Conservation (phyloP, 2,113 vertebrate genomes). For the Ciconia stormi region DNA sequence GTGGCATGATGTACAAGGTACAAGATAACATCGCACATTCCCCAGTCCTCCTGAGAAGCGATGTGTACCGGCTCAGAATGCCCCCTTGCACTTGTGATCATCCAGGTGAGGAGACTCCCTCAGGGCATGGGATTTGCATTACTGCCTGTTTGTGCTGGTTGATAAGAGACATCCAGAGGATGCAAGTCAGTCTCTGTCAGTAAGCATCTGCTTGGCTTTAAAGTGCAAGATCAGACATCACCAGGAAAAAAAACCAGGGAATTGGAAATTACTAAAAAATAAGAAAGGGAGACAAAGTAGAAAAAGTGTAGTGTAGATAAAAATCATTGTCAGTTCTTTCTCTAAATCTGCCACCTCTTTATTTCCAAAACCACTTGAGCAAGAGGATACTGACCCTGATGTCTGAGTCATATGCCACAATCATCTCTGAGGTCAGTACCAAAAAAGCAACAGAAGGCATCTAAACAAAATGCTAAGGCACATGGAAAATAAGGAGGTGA, state of each 20-base stretch:
- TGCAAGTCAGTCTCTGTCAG: neutral
- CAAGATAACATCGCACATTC: neutral
- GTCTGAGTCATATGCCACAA: neutral
- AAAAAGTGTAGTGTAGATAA: neutral
- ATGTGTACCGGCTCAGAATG: neutral
- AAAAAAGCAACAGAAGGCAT: neutral
- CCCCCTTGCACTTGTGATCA: neutral
- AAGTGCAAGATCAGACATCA: neutral
- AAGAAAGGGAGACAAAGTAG: neutral
- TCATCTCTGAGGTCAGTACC: neutral
- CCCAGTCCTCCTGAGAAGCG: neutral
- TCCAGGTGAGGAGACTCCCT: neutral
- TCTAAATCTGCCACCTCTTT: neutral
- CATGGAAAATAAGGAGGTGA: neutral
- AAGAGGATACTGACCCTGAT: neutral
- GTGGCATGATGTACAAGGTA: neutral
- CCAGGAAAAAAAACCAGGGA: neutral
- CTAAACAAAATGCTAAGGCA: neutral
- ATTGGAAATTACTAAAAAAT: neutral
- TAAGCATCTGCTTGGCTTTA: neutral
- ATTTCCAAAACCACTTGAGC: neutral
- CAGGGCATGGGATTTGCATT: neutral
- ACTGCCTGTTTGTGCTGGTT: neutral
- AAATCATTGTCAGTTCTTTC: neutral
- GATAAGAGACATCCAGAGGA: neutral